Evolutionary conservation across 2,113 vertebrate species (phyloP).

Genomic region (Nycticebus coucang): DNA sequence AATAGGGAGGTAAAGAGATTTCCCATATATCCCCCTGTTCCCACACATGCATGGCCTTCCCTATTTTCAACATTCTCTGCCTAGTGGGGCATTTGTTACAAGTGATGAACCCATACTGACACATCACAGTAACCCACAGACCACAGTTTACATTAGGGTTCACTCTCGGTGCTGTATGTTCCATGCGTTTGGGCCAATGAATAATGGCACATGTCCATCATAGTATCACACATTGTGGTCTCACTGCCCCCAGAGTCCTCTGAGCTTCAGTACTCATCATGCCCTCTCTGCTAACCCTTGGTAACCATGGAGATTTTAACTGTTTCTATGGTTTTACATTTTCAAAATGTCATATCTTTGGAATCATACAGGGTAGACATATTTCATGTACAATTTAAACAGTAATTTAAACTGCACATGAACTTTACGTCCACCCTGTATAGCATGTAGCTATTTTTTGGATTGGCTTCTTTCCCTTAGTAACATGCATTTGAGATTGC

Average conservation of each 20-base stretch:
- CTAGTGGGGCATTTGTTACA: not conserved
- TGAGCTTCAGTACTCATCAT: not conserved
- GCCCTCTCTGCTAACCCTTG: not conserved
- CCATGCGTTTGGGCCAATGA: not conserved
- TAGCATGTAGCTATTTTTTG: not conserved
- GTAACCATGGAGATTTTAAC: not conserved
- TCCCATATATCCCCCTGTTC: not conserved
- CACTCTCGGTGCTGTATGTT: not conserved
- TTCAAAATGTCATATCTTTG: not conserved
- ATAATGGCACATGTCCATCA: not conserved
- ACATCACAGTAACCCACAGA: not conserved
- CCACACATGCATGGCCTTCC: not conserved
- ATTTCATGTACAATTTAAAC: no score
- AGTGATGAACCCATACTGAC: not conserved
- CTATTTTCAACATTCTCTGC: not conserved
- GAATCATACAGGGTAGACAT: not conserved
- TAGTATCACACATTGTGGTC: not conserved
- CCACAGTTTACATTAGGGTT: not conserved
- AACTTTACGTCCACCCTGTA: no score
- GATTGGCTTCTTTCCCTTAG: not conserved
- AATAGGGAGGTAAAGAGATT: not conserved
- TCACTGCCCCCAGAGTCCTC: not conserved
- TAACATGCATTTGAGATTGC: not conserved
- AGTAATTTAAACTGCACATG: no score
- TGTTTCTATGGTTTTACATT: not conserved